These are phyloP conservation scores for Lacerta agilis DNA, from an alignment of 2,797 vertebrate species.

Conservation along the genomic window DNA sequence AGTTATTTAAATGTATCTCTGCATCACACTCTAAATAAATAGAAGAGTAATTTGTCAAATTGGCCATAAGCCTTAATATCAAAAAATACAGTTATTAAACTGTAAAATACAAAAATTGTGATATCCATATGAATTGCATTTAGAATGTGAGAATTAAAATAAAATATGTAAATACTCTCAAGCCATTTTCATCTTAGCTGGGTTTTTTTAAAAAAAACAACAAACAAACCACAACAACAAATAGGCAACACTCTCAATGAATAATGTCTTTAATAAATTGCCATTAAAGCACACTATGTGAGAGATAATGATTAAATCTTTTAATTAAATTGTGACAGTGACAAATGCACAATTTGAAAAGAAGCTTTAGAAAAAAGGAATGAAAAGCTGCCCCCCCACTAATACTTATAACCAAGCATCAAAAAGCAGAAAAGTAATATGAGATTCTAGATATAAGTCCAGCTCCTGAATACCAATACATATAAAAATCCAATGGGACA, in stretches of 20 bases:
- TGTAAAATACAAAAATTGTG: not conserved
- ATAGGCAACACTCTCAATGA: not conserved
- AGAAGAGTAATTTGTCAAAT: not conserved
- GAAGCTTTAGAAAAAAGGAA: not conserved
- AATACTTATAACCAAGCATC: not conserved
- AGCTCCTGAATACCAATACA: not conserved
- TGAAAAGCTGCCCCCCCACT: not conserved
- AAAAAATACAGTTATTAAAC: not conserved
- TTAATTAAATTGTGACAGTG: slow-evolving; percentile 18
- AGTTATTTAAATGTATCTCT: slow-evolving; percentile 53
- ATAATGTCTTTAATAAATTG: not conserved
- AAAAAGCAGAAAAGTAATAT: not conserved
- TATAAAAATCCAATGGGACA: not conserved
- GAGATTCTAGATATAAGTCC: not conserved
- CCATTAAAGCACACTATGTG: not conserved
- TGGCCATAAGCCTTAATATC: not conserved
- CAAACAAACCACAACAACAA: not conserved
- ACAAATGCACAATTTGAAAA: slow-evolving; percentile 1
- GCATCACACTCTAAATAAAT: slow-evolving; percentile 34
- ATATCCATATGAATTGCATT: not conserved
- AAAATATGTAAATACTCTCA: not conserved
- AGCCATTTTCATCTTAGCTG: not conserved
- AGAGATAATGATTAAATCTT: not conserved
- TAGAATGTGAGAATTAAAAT: not conserved
- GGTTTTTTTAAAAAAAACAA: too few species aligned